phyloP scores from a whole-genome alignment of 1,140 invertebrate species.

The Bombus waltoni region DNA sequence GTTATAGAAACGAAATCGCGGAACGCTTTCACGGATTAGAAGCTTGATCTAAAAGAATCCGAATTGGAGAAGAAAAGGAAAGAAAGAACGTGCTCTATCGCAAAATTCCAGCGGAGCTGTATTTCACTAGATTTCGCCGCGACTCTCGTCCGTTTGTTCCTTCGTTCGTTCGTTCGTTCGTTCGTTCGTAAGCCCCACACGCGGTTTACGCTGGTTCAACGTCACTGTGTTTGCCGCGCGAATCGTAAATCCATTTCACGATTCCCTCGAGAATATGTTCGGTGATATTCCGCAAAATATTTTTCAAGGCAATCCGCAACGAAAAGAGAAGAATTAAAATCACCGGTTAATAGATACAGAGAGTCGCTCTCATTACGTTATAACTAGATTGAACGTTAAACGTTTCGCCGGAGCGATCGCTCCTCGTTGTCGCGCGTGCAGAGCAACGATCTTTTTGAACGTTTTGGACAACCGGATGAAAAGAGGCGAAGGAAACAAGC shows the following conservation, averaged over 20 bases:
- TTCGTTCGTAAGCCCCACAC: background rate
- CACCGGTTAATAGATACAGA: no score
- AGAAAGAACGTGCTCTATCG: slow-evolving; percentile 5
- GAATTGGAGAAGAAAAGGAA: background rate
- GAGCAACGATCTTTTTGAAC: background rate
- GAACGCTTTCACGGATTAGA: background rate
- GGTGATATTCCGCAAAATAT: background rate
- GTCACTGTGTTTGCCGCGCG: background rate
- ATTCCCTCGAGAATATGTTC: background rate
- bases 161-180: background rate
- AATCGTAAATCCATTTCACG: slow-evolving; percentile 17
- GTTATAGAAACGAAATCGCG: background rate
- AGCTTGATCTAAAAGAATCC: background rate
- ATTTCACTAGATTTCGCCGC: slow-evolving; percentile 1
- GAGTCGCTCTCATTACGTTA: background rate
- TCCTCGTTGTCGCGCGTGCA: background rate
- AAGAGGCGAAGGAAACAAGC: no score
- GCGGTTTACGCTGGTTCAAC: background rate
- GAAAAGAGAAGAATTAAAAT: background rate
- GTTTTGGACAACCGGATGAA: no score
- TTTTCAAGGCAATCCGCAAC: background rate
- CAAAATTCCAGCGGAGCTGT: background rate
- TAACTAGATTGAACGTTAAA: background rate
- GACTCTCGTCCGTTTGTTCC: background rate
- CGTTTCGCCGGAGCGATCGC: background rate